Evolutionary conservation across 23 tunicate species (phyloP), one percentile per base, ranked within the genome.

Genomic region (Clavelina lepadiformis): DNA sequence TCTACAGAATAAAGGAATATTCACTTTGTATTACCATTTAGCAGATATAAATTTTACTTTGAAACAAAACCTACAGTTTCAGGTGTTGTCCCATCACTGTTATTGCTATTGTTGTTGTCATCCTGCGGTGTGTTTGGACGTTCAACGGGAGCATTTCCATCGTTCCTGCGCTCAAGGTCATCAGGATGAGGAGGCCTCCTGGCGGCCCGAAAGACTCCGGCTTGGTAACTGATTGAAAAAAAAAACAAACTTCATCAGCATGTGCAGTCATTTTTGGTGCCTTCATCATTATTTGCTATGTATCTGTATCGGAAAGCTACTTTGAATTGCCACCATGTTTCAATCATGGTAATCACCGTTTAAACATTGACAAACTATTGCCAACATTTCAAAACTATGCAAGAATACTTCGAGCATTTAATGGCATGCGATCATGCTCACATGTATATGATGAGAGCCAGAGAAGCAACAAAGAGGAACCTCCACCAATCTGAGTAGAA

Each of bases 401-500:
- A n/a, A n/a, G n/a, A n/a, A n/a, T n/a, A n/a, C n/a, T n/a, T n/a
- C n/a, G n/a, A n/a, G n/a, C n/a, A n/a, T n/a, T n/a, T n/a, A n/a
- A n/a, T n/a, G n/a, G n/a, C n/a, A n/a, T n/a, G n/a, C n/a, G n/a
- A n/a, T n/a, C n/a, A n/a, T n/a, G n/a, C 84, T 78, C 68, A 78
- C 84, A 78, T 60, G 75, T 78, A 78, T 4, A 78, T 11, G 22
- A 78, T 20, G 50, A 78, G 55, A 46, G 68, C 58, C 21, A 68
- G 72, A 2, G 46, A 27, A 37, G 65, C 23, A 1, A 78, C 75
- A 23, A 78, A 26, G 1, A 68, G 2, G 46, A 80, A 80, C 28
- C 86, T 54, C 63, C 63, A 80, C 33, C 64, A 36, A 15, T 56
- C 49, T 27, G 86, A 80, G 52, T 80, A 80, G 58, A 70, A 80